Percentiles rank a stretch among this genome's conserved stretches.
Conservation (phyloP, 1,140 invertebrate genomes). For the Macrotrachela quadricornifera region DNA sequence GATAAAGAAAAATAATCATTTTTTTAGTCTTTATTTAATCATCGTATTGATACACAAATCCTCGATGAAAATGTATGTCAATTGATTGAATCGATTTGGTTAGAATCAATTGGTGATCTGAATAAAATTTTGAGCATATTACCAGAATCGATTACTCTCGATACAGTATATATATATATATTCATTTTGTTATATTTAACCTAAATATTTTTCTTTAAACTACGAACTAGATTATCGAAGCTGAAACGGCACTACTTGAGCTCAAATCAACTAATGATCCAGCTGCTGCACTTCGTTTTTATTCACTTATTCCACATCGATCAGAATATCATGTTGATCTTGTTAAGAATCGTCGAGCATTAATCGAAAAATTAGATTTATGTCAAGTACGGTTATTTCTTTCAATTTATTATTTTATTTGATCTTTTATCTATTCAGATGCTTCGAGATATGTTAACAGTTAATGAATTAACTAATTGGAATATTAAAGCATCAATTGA, state of each 20-base stretch:
- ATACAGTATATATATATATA: background rate
- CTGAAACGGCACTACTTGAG: too few relatives aligned
- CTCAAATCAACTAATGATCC: background rate
- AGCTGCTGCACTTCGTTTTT: conserved; percentile 16
- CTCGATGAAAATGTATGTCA: background rate
- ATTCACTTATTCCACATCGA: conserved; percentile 15
- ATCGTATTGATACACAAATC: background rate
- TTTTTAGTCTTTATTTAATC: background rate
- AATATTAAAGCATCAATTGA: conserved; percentile 12
- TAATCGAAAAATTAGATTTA: conserved; percentile 20
- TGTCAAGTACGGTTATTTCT: conserved; percentile 18
- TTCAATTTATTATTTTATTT: background rate
- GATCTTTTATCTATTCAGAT: conserved; percentile 14
- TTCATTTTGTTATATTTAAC: too few relatives aligned
- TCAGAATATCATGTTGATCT: background rate
- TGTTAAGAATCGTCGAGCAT: conserved; percentile 11
- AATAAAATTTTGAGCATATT: conserved; percentile 11
- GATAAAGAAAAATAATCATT: background rate
- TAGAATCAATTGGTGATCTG: conserved; percentile 20
- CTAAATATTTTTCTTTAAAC: too few relatives aligned
- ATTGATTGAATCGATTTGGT: conserved; percentile 15
- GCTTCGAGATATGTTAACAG: conserved; percentile 21
- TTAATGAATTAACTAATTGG: conserved; percentile 22
- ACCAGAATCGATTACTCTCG: too few relatives aligned
- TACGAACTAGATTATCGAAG: too few relatives aligned